Conservation (phyloP, 1,140 invertebrate genomes). For the Melanaphis sacchari region DNA sequence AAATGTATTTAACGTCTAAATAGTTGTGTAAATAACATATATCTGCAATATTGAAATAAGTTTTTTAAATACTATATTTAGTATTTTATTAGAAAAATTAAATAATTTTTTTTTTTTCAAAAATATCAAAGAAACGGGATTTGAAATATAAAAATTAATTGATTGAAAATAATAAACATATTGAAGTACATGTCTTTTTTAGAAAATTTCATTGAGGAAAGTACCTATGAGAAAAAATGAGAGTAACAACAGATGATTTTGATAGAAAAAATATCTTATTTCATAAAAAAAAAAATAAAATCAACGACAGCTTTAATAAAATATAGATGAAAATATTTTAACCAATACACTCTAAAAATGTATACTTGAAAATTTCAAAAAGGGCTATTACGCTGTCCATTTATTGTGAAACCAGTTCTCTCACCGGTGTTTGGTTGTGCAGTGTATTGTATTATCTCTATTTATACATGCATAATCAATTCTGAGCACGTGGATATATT, state of each 20-base stretch:
- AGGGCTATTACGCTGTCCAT: background rate
- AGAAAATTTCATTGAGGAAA: background rate
- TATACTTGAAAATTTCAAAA: background rate
- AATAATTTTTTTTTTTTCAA: background rate
- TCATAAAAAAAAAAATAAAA: background rate
- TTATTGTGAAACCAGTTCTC: constrained; percentile 15
- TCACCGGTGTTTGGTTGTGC: too few species aligned
- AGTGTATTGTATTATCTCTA: background rate
- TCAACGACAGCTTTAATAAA: background rate
- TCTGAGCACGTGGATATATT: constrained; percentile 34
- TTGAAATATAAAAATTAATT: background rate
- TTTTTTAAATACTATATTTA: too few species aligned
- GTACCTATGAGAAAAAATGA: too few species aligned
- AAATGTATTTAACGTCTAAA: background rate
- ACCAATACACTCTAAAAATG: background rate
- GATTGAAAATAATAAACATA: background rate
- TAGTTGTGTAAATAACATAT: background rate
- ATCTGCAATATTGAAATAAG: background rate
- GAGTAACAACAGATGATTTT: too few species aligned
- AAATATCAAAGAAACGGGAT: background rate
- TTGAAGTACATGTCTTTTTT: background rate
- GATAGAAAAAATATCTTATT: too few species aligned
- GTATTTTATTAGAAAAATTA: too few species aligned
- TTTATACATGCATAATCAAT: constrained; percentile 15
- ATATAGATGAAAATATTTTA: background rate